phyloP scores from a whole-genome alignment of 2,888 invertebrate genomes.

The Synanthedon tipuliformis region DNA sequence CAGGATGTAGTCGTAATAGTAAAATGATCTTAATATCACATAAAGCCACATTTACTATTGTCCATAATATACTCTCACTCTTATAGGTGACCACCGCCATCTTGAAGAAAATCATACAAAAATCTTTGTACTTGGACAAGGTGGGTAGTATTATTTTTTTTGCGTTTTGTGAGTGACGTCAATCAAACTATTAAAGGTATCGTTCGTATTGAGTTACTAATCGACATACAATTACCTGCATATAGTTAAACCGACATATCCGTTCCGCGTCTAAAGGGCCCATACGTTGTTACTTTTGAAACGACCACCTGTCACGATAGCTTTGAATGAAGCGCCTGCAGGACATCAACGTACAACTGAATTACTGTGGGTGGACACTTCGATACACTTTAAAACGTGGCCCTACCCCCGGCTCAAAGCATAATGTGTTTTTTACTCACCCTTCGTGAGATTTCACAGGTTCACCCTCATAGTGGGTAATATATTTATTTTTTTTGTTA shows the following conservation, averaged over 20 bases:
- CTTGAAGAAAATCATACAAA: not conserved
- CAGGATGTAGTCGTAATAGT: conserved; percentile 57
- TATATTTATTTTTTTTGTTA: too few species aligned
- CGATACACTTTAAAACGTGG: conserved; percentile 23
- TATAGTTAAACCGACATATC: too few species aligned
- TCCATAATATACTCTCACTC: conserved; percentile 1
- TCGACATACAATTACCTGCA: too few species aligned
- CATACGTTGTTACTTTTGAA: conserved; percentile 5
- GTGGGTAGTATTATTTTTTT: not conserved
- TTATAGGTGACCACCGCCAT: conserved; percentile 22
- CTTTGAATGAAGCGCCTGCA: conserved; percentile 4
- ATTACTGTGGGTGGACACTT: conserved; percentile 31
- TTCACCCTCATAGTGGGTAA: too few species aligned
- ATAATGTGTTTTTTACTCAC: not conserved
- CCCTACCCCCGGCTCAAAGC: too few species aligned
- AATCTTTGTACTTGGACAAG: too few species aligned
- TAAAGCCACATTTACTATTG: conserved; percentile 27
- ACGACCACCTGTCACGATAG: conserved; percentile 30
- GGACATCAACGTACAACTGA: conserved; percentile 17
- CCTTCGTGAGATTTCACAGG: not conserved
- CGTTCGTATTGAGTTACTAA: too few species aligned
- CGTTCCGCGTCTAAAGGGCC: too few species aligned
- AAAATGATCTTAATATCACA: conserved; percentile 56
- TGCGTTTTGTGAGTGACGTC: not conserved
- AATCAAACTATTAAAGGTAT: too few species aligned